Evolutionary conservation across 1,140 invertebrate species (phyloP), one percentile per base, ranked within the genome.

Genomic region (Holcopasites calliopsidis): DNA sequence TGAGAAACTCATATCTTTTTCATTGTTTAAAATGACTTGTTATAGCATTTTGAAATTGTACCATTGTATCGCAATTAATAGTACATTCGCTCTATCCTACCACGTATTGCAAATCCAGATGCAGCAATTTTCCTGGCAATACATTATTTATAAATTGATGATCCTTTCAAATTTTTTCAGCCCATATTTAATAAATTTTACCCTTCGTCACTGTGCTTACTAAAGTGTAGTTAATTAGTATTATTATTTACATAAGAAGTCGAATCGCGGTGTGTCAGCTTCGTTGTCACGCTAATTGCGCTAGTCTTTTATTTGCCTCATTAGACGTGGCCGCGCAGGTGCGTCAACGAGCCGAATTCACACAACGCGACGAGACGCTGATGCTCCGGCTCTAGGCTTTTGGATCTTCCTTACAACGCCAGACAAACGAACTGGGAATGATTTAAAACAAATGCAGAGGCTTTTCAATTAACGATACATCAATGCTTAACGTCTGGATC

Each of bases 151-250:
- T n/a, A n/a, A n/a, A n/a, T n/a, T n/a, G n/a, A n/a, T n/a, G n/a
- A n/a, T n/a, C n/a, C n/a, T n/a, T n/a, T 28, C 18, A 23, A 74
- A 66, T 74, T 66, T 31, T 47, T 55, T 6, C 26, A 44, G 38
- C 28, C 44, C 66, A 47, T 74, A 35, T 38, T 57, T 42, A 28
- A 57, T 13, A 40, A 55, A 74, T 28, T 66, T 54, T 5, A 18
- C 61, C 28, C 55, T 57, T 44, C 61, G 62, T 55, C 38, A 65
- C 21, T 10, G 38, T 66, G 52, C 31, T 49, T 35, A 35, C 18
- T 28, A 31, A 8, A n/a, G n/a, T 11, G 42, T 31, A n/a, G 21
- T 26, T 2, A n/a, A 16, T 2, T 3, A 26, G 35, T 35, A 57
- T 55, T 40, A 66, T 74, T 66, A 66, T 57, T 73, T 54, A 13